phyloP scores from a whole-genome alignment of 2,888 invertebrate genomes.

The Eupithecia subumbrata region DNA sequence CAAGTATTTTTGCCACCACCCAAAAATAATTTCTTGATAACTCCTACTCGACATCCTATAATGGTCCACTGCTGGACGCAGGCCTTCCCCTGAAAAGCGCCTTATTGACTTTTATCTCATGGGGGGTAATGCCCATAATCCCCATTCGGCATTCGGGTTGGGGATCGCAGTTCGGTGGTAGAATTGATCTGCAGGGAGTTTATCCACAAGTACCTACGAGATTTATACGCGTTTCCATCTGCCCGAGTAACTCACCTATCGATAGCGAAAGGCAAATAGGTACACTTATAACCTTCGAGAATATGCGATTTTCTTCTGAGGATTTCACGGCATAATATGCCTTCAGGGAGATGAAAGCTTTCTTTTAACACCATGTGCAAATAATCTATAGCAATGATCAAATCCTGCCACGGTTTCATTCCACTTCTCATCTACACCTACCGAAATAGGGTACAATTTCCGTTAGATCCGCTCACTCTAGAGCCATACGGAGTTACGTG shows the following conservation, averaged over 20 bases:
- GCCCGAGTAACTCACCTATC: background rate
- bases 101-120: too few relatives aligned
- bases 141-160: too few relatives aligned
- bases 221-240: background rate
- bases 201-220: background rate
- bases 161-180: too few relatives aligned
- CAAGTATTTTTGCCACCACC: background rate
- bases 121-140: too few relatives aligned
- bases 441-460: constrained; percentile 39
- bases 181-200: too few relatives aligned
- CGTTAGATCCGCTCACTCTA: constrained; percentile 27
- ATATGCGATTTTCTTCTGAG: constrained; percentile 7
- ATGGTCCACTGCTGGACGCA: too few relatives aligned
- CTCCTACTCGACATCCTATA: too few relatives aligned
- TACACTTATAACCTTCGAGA: background rate
- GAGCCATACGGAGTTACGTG: constrained; percentile 33
- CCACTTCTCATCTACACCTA: constrained; percentile 24
- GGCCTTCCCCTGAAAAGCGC: too few relatives aligned
- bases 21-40: background rate
- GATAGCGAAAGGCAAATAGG: background rate
- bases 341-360: constrained; percentile 18
- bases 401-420: constrained; percentile 25
- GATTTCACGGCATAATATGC: constrained; percentile 3
- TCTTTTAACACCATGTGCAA: constrained; percentile 31
- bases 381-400: constrained; percentile 25